Base-by-base conservation (phyloP, 1,140 invertebrate genomes). In the Aleiodes sp. region DNA sequence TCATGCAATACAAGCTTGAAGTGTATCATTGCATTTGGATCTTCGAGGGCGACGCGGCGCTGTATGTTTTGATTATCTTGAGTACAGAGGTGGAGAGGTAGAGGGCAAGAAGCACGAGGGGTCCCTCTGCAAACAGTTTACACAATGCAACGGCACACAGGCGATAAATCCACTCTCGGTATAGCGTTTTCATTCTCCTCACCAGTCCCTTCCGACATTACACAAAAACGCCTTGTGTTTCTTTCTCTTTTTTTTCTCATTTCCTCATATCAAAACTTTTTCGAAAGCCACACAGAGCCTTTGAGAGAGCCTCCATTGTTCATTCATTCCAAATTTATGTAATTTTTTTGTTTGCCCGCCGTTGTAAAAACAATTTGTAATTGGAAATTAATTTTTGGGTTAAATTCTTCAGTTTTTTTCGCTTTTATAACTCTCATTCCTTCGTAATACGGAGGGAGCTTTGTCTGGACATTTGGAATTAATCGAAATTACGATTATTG, bases 41-140 rank as follows among this genome's bases (percentile, higher is more conserved):
- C 66, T 68, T 26, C 12, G 28, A 10, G 26, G 46, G 21, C 56
- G 14, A 31, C 39, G 56, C 56, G 33, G 57, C 21, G 65, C 41
- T 68, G 66, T 68, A 62, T 68, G 29, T 68, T 68, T 62, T 61
- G 57, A 68, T 68, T 62, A 68, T 68, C 66, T 62, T 19, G 21
- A 31, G n/a, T 19, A 35, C 6, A 9, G n/a, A 9, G 41, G 21
- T 29, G 21, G 21, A 29, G 29, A 31, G 24, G 43, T 28, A 6
- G 12, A 29, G 29, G 28, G 7, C 9, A 33, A 62, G 14, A 33
- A 52, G 37, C 35, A 67, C 1, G 33, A 67, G 56, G 65, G 52
- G n/a, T n/a, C n/a, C n/a, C n/a, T 56, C 56, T 52, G 28, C 12
- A n/a, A n/a, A 67, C 14, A 59, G 66, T 68, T 68, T 68, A 68